A percentile compares a stretch with the other conserved stretches of the same genome.
phyloP scores from a whole-genome alignment of 2,888 invertebrate species.

The Noctua janthe region DNA sequence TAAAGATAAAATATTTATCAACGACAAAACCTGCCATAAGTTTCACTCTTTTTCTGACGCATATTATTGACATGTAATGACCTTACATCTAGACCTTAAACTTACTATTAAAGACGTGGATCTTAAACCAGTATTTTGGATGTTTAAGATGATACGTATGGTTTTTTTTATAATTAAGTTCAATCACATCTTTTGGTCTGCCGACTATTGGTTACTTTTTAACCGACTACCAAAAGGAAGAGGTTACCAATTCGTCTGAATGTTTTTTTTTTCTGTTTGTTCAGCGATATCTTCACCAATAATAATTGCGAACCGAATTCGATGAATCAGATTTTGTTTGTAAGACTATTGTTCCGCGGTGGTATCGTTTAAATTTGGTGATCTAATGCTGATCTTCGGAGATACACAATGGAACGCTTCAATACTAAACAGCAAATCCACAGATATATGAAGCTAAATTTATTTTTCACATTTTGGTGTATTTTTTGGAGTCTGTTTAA shows the following conservation, averaged over 20 bases:
- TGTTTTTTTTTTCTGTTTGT: background rate
- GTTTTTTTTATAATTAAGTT: background rate
- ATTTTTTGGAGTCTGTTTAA: no score
- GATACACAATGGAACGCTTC: background rate
- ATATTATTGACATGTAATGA: conserved; percentile 19
- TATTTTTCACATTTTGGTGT: no score
- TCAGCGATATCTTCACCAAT: background rate
- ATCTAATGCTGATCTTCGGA: background rate
- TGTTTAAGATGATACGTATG: background rate
- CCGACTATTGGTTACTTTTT: background rate
- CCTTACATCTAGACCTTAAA: conserved; percentile 37
- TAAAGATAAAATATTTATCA: background rate
- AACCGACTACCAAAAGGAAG: background rate
- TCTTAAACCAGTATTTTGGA: conserved; percentile 15
- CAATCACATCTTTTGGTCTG: background rate
- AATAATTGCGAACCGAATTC: background rate
- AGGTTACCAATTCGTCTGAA: background rate
- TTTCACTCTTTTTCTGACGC: background rate
- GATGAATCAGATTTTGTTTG: background rate
- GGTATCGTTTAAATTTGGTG: background rate
- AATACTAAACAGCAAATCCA: no score
- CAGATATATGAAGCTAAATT: no score
- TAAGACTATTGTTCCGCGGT: background rate
- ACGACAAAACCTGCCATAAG: conserved; percentile 13
- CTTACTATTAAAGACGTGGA: conserved; percentile 34